Conservation (phyloP, 23 tunicate genomes). For the Halocynthia aurantium region DNA sequence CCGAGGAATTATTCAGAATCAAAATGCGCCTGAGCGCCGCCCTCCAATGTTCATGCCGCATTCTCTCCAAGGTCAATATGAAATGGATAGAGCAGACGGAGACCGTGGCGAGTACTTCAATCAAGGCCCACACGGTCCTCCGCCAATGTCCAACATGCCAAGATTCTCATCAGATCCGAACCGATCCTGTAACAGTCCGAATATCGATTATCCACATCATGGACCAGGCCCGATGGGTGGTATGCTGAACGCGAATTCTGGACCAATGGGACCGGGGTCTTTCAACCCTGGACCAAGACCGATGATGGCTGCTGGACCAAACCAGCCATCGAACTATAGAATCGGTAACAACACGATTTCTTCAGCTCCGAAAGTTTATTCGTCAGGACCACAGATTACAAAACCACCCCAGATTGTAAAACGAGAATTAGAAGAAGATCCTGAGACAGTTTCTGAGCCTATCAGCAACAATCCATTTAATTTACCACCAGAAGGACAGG, state of each 20-base stretch:
- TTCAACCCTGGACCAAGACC: conserved; percentile 22
- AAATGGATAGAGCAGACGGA: conserved; percentile 9
- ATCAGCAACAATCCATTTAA: not conserved
- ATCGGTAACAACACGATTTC: not conserved
- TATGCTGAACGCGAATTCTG: not conserved
- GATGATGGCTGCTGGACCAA: conserved; percentile 4
- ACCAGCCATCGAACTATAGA: not conserved
- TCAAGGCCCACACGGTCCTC: conserved; percentile 8
- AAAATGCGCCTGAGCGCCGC: conserved; percentile 16
- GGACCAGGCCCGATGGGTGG: conserved; percentile 16
- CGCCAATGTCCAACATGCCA: not conserved
- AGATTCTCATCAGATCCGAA: not conserved
- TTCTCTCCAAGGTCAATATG: conserved; percentile 14
- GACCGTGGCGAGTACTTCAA: conserved; percentile 5
- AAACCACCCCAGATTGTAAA: conserved; percentile 21
- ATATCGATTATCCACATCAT: not conserved
- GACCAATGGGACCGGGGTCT: conserved; percentile 21
- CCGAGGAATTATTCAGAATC: no score
- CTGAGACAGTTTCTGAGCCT: not conserved
- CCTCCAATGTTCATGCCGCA: conserved; percentile 58
- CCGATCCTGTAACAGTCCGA: not conserved
- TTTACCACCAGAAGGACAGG: not conserved
- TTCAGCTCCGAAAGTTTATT: conserved; percentile 10
- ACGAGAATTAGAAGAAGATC: not conserved
- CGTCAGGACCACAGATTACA: conserved; percentile 4